A percentile compares a stretch with the other conserved stretches of the same genome.
Evolutionary conservation across 2,888 invertebrate genomes (phyloP).

Genomic region (Syrista parreyssii): DNA sequence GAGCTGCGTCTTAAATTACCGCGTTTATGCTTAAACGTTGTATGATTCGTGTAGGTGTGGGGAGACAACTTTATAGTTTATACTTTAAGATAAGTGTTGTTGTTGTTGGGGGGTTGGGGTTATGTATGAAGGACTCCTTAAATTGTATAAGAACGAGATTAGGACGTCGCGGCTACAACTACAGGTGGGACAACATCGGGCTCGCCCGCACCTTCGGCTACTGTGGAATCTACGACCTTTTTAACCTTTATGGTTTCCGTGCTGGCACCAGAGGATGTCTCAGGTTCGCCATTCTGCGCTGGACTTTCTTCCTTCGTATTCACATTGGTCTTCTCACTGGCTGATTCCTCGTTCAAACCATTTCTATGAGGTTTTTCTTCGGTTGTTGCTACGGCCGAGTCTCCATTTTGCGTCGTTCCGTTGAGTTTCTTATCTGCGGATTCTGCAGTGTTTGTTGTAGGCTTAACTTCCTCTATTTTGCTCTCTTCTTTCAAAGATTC

Average conservation of each 20-base stretch:
- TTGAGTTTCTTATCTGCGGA: constrained; percentile 47
- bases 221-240: constrained; percentile 58
- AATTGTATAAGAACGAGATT: constrained; percentile 55
- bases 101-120: constrained; percentile 46
- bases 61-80: constrained; percentile 49
- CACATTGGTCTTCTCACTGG: constrained; percentile 38
- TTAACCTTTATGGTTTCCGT: constrained; percentile 58
- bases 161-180: constrained; percentile 63
- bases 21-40: constrained; percentile 55
- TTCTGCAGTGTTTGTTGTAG: constrained; percentile 8
- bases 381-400: constrained; percentile 33
- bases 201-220: constrained; percentile 59
- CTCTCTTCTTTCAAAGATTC: constrained; percentile 17
- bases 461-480: constrained; percentile 10
- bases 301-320: constrained; percentile 39
- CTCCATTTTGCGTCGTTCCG: constrained; percentile 47
- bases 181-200: constrained; percentile 59
- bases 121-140: constrained; percentile 55
- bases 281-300: constrained; percentile 53
- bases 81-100: constrained; percentile 58
- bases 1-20: constrained; percentile 57
- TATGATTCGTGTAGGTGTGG: constrained; percentile 49
- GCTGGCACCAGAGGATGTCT: constrained; percentile 43
- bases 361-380: constrained; percentile 56
- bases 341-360: constrained; percentile 52